Percentiles rank a stretch among this genome's conserved stretches.
These are phyloP conservation scores for Amphiura filiformis DNA, from an alignment of 35 echinoderm and acorn worm genomes.

Conservation along the genomic window DNA sequence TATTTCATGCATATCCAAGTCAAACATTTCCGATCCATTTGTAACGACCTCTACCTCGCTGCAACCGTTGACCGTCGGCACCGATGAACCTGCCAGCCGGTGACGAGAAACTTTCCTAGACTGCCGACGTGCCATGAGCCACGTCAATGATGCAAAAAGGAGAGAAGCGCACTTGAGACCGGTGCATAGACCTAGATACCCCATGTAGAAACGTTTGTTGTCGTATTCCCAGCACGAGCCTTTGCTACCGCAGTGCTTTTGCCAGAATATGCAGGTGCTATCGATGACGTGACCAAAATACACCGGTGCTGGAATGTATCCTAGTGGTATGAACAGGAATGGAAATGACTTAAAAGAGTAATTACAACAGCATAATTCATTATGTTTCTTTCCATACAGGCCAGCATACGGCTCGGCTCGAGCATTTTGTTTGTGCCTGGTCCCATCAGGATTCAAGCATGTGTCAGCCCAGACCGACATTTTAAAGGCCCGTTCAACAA, in stretches of 20 bases:
- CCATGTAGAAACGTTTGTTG: constrained; percentile 29
- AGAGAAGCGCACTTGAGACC: constrained; percentile 37
- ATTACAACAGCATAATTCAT: not conserved
- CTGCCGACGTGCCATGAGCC: not conserved
- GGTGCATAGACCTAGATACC: constrained; percentile 32
- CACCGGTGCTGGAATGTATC: constrained; percentile 63
- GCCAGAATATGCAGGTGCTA: constrained; percentile 65
- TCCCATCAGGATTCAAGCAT: no score
- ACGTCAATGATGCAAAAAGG: not conserved
- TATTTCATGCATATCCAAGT: not conserved
- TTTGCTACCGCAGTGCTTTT: constrained; percentile 38
- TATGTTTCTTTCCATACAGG: not conserved
- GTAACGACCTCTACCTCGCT: not conserved
- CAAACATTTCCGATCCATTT: not conserved
- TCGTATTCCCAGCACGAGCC: constrained; percentile 75
- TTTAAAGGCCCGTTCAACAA: no score
- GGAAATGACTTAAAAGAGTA: no score
- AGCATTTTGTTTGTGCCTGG: no score
- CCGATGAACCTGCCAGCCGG: not conserved
- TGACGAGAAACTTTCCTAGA: not conserved
- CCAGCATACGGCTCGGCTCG: no score
- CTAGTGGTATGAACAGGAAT: constrained; percentile 19
- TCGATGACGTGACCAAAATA: constrained; percentile 71
- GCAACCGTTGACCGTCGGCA: not conserved
- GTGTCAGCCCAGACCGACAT: no score